Conservation (phyloP, 2,797 vertebrate species). For the Enteromius fasciolatus region DNA sequence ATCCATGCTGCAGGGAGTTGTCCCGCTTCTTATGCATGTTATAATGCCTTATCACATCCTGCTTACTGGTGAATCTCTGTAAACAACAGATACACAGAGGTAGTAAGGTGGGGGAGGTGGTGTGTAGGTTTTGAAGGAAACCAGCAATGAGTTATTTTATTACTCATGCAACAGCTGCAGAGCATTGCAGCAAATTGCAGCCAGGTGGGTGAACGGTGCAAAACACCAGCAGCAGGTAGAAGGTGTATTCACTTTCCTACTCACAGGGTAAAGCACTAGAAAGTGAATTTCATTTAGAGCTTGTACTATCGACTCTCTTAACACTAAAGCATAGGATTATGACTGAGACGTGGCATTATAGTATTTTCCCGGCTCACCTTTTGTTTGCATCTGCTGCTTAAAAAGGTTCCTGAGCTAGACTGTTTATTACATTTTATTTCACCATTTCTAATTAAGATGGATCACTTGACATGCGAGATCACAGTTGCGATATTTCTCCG, state of each 20-base stretch:
- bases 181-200: slow-evolving; percentile 74
- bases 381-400: slow-evolving; percentile 7
- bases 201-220: slow-evolving; percentile 59
- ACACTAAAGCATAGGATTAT: background rate
- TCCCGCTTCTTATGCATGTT: slow-evolving; percentile 99
- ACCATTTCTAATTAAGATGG: slow-evolving; percentile 76
- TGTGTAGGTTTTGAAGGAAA: slow-evolving; percentile 64
- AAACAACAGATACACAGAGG: slow-evolving; percentile 66
- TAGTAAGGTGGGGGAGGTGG: slow-evolving; percentile 30
- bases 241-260: slow-evolving; percentile 39
- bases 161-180: slow-evolving; percentile 79
- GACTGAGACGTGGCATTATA: background rate
- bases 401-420: slow-evolving; percentile 31
- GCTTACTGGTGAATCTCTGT: slow-evolving; percentile 99
- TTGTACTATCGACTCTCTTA: background rate
- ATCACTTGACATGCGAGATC: slow-evolving; percentile 83
- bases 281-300: background rate
- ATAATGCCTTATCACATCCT: slow-evolving; percentile 99
- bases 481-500: slow-evolving; percentile 76
- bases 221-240: slow-evolving; percentile 59
- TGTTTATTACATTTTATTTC: slow-evolving; percentile 60
- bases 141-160: slow-evolving; percentile 80
- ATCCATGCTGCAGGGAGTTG: slow-evolving; percentile 98
- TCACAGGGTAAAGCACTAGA: background rate
- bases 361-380: slow-evolving; percentile 6